Conservation (phyloP, 2,113 vertebrate genomes). For the Bufo gargarizans region DNA sequence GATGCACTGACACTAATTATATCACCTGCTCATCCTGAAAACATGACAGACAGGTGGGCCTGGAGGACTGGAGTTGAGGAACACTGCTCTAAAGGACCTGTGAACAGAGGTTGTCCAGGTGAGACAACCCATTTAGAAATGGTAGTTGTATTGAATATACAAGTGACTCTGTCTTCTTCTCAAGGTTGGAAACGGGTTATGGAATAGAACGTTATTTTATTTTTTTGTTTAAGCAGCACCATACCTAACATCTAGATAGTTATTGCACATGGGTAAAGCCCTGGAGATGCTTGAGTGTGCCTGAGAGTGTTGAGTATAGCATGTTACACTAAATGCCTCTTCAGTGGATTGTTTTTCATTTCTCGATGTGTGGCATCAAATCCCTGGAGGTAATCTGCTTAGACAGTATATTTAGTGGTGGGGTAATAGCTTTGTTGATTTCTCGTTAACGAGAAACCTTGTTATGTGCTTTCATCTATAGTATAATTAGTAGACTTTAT, state of each 20-base stretch:
- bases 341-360: neutral
- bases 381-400: neutral
- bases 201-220: too few species aligned
- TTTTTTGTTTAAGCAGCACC: neutral
- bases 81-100: too few species aligned
- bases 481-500: neutral
- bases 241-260: neutral
- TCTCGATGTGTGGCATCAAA: neutral
- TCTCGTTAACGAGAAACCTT: neutral
- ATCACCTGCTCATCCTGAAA: too few species aligned
- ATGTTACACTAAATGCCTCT: neutral
- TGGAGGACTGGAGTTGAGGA: too few species aligned
- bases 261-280: neutral
- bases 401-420: neutral
- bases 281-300: neutral
- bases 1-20: too few species aligned
- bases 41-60: too few species aligned
- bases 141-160: too few species aligned
- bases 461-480: neutral
- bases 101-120: too few species aligned
- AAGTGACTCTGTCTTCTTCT: too few species aligned
- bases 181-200: neutral
- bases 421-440: conserved; percentile 26
- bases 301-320: neutral
- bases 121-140: too few species aligned